phyloP scores from a whole-genome alignment of 2,888 invertebrate genomes.

The Sphinx pinastri region DNA sequence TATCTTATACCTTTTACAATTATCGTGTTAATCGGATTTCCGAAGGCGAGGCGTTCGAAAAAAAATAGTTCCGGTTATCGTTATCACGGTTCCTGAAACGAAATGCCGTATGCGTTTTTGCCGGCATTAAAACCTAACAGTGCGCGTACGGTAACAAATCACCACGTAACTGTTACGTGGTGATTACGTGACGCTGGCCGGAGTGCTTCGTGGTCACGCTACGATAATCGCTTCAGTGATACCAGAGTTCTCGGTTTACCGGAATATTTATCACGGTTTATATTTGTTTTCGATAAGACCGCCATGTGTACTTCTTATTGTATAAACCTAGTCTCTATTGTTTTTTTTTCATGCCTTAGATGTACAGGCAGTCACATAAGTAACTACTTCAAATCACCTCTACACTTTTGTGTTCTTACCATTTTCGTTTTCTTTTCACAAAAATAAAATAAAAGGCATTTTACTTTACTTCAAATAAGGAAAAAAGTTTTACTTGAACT shows the following conservation, averaged over 20 bases:
- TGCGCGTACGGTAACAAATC: slow-evolving; percentile 38
- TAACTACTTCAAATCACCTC: too few relatives aligned
- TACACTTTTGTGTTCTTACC: too few relatives aligned
- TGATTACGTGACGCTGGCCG: slow-evolving; percentile 41
- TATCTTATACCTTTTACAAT: too few relatives aligned
- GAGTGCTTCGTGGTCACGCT: slow-evolving; percentile 36
- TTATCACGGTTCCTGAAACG: slow-evolving; percentile 11
- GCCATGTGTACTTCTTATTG: too few relatives aligned
- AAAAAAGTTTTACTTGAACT: too few relatives aligned
- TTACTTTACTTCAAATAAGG: too few relatives aligned
- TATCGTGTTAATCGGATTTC: neutral
- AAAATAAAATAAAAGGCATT: too few relatives aligned
- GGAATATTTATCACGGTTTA: neutral
- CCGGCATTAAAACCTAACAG: slow-evolving; percentile 13
- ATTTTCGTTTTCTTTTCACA: too few relatives aligned
- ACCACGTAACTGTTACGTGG: slow-evolving; percentile 48
- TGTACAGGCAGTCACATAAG: too few relatives aligned
- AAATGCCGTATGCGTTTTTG: slow-evolving; percentile 2
- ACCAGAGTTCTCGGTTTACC: neutral
- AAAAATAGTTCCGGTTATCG: slow-evolving; percentile 4
- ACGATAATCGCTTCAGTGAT: slow-evolving; percentile 7
- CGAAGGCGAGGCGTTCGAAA: neutral
- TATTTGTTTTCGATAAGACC: neutral
- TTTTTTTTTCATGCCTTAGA: too few relatives aligned
- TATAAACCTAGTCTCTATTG: too few relatives aligned